Base-by-base conservation (phyloP, 2,888 invertebrate genomes). In the Conus canariensis region DNA sequence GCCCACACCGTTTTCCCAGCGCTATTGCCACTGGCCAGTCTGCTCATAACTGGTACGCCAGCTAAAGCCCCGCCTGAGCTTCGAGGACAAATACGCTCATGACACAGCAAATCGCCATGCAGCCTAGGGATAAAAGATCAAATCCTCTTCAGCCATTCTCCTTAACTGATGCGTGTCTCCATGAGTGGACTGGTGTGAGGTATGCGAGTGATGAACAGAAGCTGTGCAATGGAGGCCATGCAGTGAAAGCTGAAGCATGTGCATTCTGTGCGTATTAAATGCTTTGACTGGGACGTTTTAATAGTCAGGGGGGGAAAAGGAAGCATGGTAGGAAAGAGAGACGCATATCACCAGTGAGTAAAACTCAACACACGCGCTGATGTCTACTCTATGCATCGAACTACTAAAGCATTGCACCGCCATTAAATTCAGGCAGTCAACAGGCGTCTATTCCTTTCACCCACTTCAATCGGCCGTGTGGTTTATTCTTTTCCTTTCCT, bases 401-500 rank as follows among this genome's bases (percentile, higher is more conserved):
- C 12, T 45, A 64, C 64, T 1, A 64, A 64, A 64, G 12, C 16
- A 64, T 64, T 1, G 16, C 64, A 64, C 16, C 64, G 16, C 64
- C 64, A 64, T 64, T 16, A 64, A 64, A 64, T 64, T 64, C 12
- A 70, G 70, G 19, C 70, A 22, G 19, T 70, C 19, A 22, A 70
- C 70, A 22, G 8, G 16, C 19, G 19, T 70, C 22, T 22, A 70
- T 19, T 70, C 56, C 82, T 58, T 22, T 25, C 22, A 22, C 58
- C 58, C 22, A 58, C 82, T 83, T 56, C 82, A 56, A 56, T 8
- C 9, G 19, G 56, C 82, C 58, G 16, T 83, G 56, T 58, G 82
- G 82, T 83, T 83, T 56, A 22, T 83, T 83, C 82, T 22, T 56
- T 83, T 83, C 82, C 22, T 58, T 83, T 83, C 82, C 82, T 83